Conservation (phyloP, 2,797 vertebrate genomes). For the Petrocephalus schoutedeni region DNA sequence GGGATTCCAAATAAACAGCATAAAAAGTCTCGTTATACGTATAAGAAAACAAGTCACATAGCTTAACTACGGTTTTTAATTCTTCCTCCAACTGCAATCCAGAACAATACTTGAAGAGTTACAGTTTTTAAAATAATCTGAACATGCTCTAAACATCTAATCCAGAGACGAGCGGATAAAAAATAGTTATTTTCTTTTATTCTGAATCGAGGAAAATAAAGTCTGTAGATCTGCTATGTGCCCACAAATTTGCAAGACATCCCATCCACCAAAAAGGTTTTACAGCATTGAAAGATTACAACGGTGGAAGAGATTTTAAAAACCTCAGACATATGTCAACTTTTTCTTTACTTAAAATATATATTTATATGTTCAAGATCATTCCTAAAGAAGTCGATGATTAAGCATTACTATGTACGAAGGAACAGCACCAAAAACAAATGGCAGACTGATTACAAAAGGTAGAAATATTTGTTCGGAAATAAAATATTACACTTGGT, state of each 20-base stretch:
- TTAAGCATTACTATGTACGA: constrained; percentile 29
- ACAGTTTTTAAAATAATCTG: constrained; percentile 38
- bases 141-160: constrained; percentile 36
- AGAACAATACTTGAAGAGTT: constrained; percentile 50
- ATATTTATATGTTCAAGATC: constrained; percentile 24
- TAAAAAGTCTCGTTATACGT: neutral
- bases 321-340: constrained; percentile 35
- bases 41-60: constrained; percentile 12
- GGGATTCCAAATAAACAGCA: constrained; percentile 24
- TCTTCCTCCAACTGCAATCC: constrained; percentile 31
- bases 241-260: constrained; percentile 31
- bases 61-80: constrained; percentile 21
- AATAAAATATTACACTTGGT: constrained; percentile 31
- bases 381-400: constrained; percentile 29
- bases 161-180: constrained; percentile 28
- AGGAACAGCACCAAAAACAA: constrained; percentile 44
- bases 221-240: constrained; percentile 21
- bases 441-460: constrained; percentile 31
- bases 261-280: constrained; percentile 43
- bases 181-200: constrained; percentile 2
- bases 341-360: constrained; percentile 23
- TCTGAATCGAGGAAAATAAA: constrained; percentile 3
- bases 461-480: constrained; percentile 23
- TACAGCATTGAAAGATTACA: constrained; percentile 35
- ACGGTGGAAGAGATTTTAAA: constrained; percentile 30